Evolutionary conservation across 2,797 vertebrate genomes (phyloP), one percentile per base, ranked within the genome.

Genomic region (Clarias platycephalus): DNA sequence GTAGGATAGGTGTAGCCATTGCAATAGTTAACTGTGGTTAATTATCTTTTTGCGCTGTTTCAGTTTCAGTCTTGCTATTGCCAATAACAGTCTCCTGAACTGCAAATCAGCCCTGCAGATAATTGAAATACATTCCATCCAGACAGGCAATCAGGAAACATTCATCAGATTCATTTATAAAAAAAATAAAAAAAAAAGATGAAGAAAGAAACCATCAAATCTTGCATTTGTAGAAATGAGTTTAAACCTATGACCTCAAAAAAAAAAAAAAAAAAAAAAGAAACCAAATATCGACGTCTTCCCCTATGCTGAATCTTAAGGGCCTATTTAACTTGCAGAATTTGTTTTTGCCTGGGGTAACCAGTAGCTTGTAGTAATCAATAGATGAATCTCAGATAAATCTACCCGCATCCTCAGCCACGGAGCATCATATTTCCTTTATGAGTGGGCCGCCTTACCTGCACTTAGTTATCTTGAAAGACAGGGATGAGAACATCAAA

Each of bases 351-450:
- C 75, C 55, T 24, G 20, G 55, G 75, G 57, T 37, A 60, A 60
- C 13, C 75, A 77, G 55, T 60, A 31, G 31, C 55, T 60, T 37
- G 75, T 60, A 24, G 55, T 16, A 77, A 77, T 77, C 75, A 77
- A 60, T 60, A 60, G 55, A 24, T 4, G 31, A 76, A 76, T 58
- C 28, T 76, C 53, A 5, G 49, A 22, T 34, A 57, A 57, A 31
- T 57, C 49, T 10, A 31, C 72, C 57, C 71, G n/a, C 40, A 49
- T 49, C 2, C 15, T 75, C 75, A 60, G 31, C 55, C 28, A 60
- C 31, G 24, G 28, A 77, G 75, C 20, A 13, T 77, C 55, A 37
- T 37, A 24, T n/a, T 24, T 34, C 12, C 55, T 24, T 24, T 37
- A 34, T 60, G 22, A 37, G 55, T 34, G 28, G 72, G 72, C 26